phyloP scores from a whole-genome alignment of 2,888 invertebrate genomes.

The Dyspetes luteomarginatus region DNA sequence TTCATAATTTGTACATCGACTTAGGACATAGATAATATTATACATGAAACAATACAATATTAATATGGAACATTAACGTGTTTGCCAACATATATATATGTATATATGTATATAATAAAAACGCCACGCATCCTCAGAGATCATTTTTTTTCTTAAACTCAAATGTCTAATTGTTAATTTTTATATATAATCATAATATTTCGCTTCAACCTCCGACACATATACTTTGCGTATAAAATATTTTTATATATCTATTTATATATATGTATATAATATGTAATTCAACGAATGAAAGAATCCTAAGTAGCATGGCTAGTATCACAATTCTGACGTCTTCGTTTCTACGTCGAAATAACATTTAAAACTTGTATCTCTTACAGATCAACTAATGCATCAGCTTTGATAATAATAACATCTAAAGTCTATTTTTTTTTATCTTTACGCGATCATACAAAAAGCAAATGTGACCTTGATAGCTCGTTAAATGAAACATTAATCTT shows the following conservation, averaged over 20 bases:
- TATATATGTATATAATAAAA: too few relatives aligned
- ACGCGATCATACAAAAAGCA: constrained; percentile 39
- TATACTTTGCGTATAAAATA: constrained; percentile 49
- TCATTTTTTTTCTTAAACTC: constrained; percentile 62
- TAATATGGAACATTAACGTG: constrained; percentile 70
- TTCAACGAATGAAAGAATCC: constrained; percentile 70
- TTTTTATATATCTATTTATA: constrained; percentile 39
- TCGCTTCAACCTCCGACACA: constrained; percentile 40
- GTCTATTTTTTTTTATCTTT: not conserved
- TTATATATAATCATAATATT: constrained; percentile 37
- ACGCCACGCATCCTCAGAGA: constrained; percentile 74
- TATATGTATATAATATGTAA: constrained; percentile 62
- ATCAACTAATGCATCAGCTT: constrained; percentile 3
- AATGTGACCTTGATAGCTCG: constrained; percentile 15
- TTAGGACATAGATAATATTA: constrained; percentile 72
- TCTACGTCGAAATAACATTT: constrained; percentile 55
- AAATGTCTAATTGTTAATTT: constrained; percentile 28
- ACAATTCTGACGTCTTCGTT: constrained; percentile 75
- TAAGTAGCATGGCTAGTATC: constrained; percentile 81
- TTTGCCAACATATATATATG: constrained; percentile 74
- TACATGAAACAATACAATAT: constrained; percentile 75
- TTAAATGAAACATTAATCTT: constrained; percentile 38
- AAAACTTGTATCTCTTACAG: constrained; percentile 31
- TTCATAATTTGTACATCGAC: constrained; percentile 78
- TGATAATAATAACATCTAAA: constrained; percentile 13